A percentile compares a stretch with the other conserved stretches of the same genome.
phyloP scores from a whole-genome alignment of 2,113 vertebrate genomes.

The Odocoileus hemionus region DNA sequence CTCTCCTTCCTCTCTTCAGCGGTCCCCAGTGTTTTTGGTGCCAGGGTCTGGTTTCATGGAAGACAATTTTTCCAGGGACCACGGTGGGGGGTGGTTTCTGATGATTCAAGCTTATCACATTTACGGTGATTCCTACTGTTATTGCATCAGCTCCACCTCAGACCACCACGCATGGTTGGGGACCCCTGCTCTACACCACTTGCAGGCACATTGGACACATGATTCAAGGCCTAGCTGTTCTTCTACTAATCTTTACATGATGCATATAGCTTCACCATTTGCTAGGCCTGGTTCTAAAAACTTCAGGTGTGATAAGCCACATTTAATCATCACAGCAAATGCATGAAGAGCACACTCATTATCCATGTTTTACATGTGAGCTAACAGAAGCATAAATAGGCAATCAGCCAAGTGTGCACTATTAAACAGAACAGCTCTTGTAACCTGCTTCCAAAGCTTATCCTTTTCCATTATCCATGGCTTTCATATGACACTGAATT shows the following conservation, averaged over 20 bases:
- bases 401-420: fast-evolving
- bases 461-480: not conserved
- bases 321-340: not conserved
- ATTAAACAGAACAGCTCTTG: not conserved
- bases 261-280: not conserved
- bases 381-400: not conserved
- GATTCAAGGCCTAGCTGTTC: not conserved
- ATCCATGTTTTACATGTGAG: fast-evolving
- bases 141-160: not conserved
- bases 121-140: not conserved
- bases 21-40: fast-evolving
- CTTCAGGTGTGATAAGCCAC: not conserved
- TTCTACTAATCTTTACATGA: not conserved
- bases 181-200: not conserved
- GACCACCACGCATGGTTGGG: not conserved
- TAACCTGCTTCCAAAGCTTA: not conserved
- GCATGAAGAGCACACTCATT: not conserved
- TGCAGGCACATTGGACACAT: not conserved
- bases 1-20: not conserved
- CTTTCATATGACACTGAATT: not conserved
- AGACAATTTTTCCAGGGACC: not conserved
- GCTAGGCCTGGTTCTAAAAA: not conserved
- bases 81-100: not conserved
- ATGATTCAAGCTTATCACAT: not conserved
- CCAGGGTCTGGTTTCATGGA: not conserved